Percentiles rank a stretch among this genome's conserved stretches.
phyloP scores from a whole-genome alignment of 92 coral and sea anemone species.

The Paramuricea clavata region DNA sequence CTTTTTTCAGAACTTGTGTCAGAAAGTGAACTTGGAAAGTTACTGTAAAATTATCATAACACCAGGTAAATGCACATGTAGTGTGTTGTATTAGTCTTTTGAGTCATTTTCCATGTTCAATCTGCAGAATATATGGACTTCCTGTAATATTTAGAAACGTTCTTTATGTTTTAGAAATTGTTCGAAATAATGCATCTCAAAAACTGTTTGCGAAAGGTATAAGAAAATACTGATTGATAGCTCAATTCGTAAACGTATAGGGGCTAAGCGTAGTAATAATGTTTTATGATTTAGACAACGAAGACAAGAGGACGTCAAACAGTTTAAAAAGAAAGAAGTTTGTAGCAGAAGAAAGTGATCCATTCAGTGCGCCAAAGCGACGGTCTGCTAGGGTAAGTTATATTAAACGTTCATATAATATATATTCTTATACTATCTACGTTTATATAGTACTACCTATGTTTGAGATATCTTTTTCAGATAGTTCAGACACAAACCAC shows the following conservation, averaged over 20 bases:
- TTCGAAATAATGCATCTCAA: constrained; percentile 14
- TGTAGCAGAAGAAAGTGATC: constrained; percentile 82
- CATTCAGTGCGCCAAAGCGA: constrained; percentile 81
- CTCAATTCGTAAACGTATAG: background rate
- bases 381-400: constrained; percentile 91
- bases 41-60: constrained; percentile 95
- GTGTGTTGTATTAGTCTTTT: background rate
- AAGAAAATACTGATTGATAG: background rate
- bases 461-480: no score
- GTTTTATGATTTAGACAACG: constrained; percentile 60
- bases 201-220: constrained; percentile 32
- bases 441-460: no score
- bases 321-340: constrained; percentile 91
- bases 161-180: constrained; percentile 12
- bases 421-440: background rate
- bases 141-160: background rate
- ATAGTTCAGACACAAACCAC: no score
- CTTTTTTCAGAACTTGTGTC: constrained; percentile 80
- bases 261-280: background rate
- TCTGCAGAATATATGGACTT: background rate
- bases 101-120: background rate
- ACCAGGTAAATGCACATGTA: constrained; percentile 73
- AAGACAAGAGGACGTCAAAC: constrained; percentile 83
- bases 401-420: background rate
- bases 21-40: constrained; percentile 86